A percentile compares a stretch with the other conserved stretches of the same genome.
Evolutionary conservation across 2,888 invertebrate genomes (phyloP).

Genomic region (Stenolophus ochropezus): DNA sequence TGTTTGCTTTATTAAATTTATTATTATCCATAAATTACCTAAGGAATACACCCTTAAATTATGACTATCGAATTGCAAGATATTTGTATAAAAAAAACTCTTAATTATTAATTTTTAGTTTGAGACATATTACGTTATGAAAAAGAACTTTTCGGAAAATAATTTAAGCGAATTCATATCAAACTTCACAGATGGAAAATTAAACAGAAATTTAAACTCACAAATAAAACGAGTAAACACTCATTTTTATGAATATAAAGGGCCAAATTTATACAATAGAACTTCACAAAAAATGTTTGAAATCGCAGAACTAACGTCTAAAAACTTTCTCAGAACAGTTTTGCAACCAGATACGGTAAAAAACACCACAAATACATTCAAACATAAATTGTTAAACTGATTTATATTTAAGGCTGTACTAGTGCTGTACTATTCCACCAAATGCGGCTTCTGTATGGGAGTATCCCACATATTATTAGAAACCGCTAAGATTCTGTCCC

Average conservation of each 20-base stretch:
- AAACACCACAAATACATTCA: slow-evolving; percentile 29
- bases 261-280: not conserved
- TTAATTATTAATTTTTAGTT: slow-evolving; percentile 73
- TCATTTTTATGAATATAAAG: slow-evolving; percentile 27
- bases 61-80: too few species aligned
- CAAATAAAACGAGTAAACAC: slow-evolving; percentile 1
- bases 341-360: slow-evolving; percentile 78
- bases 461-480: slow-evolving; percentile 82
- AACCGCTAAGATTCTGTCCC: slow-evolving; percentile 78
- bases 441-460: slow-evolving; percentile 85
- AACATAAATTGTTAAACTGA: too few species aligned
- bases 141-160: slow-evolving; percentile 74
- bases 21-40: too few species aligned
- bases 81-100: not conserved
- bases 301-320: slow-evolving; percentile 80
- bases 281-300: slow-evolving; percentile 70
- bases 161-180: slow-evolving; percentile 75
- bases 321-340: slow-evolving; percentile 79
- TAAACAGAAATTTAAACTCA: slow-evolving; percentile 68
- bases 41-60: too few species aligned
- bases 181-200: slow-evolving; percentile 73
- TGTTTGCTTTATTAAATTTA: too few species aligned
- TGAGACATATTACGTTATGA: slow-evolving; percentile 81
- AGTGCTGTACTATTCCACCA: slow-evolving; percentile 85
- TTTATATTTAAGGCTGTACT: slow-evolving; percentile 85